These are phyloP conservation scores for Margaritifera margaritifera DNA, from an alignment of 2,888 invertebrate species.

Conservation along the genomic window DNA sequence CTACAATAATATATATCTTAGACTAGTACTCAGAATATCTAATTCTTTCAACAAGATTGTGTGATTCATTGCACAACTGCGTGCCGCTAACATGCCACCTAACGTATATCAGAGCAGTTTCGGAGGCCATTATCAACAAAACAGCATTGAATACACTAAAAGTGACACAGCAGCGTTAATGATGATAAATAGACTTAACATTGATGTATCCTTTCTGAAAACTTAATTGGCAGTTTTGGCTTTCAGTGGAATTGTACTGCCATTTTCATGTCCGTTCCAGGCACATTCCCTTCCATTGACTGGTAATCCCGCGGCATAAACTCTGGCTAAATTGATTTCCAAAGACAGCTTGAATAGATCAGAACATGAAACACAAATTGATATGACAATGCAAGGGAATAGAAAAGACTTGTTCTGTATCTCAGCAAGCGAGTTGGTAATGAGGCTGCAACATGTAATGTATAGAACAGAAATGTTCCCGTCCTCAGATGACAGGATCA, in stretches of 20 bases:
- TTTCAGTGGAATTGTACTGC: slow-evolving; percentile 26
- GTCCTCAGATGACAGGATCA: too few species aligned
- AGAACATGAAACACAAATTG: slow-evolving; percentile 7
- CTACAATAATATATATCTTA: too few species aligned
- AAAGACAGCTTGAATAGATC: slow-evolving; percentile 22
- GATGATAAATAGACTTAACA: slow-evolving; percentile 32
- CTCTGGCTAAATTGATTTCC: slow-evolving; percentile 28
- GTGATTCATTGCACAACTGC: too few species aligned
- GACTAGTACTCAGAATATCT: too few species aligned
- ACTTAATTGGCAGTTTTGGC: slow-evolving; percentile 33
- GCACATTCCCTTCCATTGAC: slow-evolving; percentile 15
- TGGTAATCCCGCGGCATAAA: slow-evolving; percentile 17
- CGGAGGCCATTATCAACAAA: too few species aligned
- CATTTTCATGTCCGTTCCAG: slow-evolving; percentile 16
- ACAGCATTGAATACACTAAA: slow-evolving; percentile 22
- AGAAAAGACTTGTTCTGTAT: neutral
- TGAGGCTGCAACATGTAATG: too few species aligned
- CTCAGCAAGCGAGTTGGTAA: too few species aligned
- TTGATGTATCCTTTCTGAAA: slow-evolving; percentile 41
- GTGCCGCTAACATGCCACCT: too few species aligned
- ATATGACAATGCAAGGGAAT: slow-evolving; percentile 6
- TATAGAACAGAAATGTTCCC: too few species aligned
- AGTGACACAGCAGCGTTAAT: slow-evolving; percentile 30
- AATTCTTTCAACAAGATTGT: too few species aligned
- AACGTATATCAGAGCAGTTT: too few species aligned